These are phyloP conservation scores for Chloroceryle inda DNA, from an alignment of 2,797 vertebrate genomes.

Conservation along the genomic window DNA sequence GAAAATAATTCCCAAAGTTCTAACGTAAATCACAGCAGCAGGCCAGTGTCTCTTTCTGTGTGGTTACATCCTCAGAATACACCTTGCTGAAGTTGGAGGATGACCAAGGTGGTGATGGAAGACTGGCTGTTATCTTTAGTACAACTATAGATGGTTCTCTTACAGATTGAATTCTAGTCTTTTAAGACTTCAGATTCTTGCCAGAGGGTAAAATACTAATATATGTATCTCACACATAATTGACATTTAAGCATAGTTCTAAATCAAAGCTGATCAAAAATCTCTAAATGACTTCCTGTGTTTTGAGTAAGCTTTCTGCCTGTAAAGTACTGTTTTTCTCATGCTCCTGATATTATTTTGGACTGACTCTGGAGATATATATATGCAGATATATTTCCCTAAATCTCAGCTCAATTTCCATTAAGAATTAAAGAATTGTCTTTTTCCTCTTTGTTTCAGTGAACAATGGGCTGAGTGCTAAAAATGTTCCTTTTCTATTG, in stretches of 20 bases:
- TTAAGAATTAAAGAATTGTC: background rate
- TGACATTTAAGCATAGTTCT: background rate
- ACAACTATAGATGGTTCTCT: background rate
- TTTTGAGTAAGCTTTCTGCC: background rate
- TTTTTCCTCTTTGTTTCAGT: background rate
- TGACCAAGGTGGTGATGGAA: background rate
- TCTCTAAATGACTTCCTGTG: background rate
- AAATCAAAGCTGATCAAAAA: background rate
- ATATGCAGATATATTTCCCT: background rate
- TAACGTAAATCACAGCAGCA: background rate
- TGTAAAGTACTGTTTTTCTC: background rate
- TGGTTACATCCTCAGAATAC: background rate
- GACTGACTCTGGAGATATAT: background rate
- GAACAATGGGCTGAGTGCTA: background rate
- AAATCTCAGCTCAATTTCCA: background rate
- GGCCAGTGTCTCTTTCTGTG: background rate
- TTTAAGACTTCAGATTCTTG: background rate
- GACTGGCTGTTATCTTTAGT: background rate
- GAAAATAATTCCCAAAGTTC: background rate
- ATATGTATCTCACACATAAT: background rate
- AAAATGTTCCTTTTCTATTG: fast-evolving
- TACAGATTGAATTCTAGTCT: background rate
- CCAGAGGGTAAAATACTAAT: background rate
- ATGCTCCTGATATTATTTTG: background rate
- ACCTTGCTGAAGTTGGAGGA: background rate